Evolutionary conservation across 2,797 vertebrate genomes (phyloP), one percentile per base, ranked within the genome.

Genomic region (Chrysocyon brachyurus): DNA sequence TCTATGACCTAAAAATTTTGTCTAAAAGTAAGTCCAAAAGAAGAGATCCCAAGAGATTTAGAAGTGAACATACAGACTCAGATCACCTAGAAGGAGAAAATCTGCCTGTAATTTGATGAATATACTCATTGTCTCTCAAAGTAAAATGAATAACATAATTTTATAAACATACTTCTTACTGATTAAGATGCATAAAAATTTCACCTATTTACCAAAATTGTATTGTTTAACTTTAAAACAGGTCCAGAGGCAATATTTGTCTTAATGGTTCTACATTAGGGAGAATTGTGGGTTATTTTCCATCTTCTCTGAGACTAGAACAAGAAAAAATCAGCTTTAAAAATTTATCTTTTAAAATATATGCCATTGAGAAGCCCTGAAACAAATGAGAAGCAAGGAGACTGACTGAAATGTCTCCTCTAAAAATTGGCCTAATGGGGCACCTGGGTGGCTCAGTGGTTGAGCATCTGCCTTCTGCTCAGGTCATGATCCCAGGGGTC

Each of bases 121-220:
- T 36, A 87, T 28, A 3, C 63, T 87, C 24, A 91, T 66, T 91
- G 15, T 78, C 82, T 77, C 40, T 70, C n/a, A 68, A 70, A 92
- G 77, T 83, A 75, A 83, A 92, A 78, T 59, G 17, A 91, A 59
- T 56, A 87, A 40, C 24, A 61, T 14, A 92, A 88, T 78, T 63
- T 57, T 79, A 70, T 61, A 63, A 1, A 49, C 3, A n/a, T 61
- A 52, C 2, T 59, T 87, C n/a, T 63, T 68, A 16, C n/a, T 82
- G 36, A 82, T 87, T 73, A 86, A 90, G 79, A 73, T 79, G 64
- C 24, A 61, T 63, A 59, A 73, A 90, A 94, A 52, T 17, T 57
- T 61, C 46, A 40, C 5, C 26, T 61, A 61, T 33, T 68, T 66
- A 61, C 4, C 17, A 61, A 87, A 83, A 46, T 83, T 70, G n/a